Base-by-base conservation (phyloP, 1,140 invertebrate genomes). In the Cydia pomonella region DNA sequence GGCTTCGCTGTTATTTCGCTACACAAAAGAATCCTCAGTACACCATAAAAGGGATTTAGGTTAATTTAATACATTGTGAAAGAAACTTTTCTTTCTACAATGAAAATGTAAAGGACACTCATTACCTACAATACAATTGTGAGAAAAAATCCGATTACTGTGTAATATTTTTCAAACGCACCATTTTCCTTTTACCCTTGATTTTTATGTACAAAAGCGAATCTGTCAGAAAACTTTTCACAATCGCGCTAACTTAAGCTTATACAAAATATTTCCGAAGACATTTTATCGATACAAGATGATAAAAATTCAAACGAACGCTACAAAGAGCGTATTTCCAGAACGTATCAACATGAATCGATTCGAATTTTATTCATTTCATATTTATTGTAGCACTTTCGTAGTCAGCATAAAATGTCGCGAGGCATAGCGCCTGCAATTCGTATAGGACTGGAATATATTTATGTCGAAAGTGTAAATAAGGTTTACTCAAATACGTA, bases 21-120 rank as follows among this genome's bases (percentile, higher is more conserved):
- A 80, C 79, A 81, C 80, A 87, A 86, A 86, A 80, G 79, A 80
- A 84, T 80, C 78, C 74, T 75, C 75, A 53, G 74, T 76, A 71
- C 72, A 73, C 72, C 66, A 53, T 74, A 50, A 76, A 76, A 79
- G 78, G 66, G 75, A 53, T 77, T 80, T 69, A 64, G 73, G 73
- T 79, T 81, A 79, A 82, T 82, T 77, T 72, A 75, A 81, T 79
- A 77, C 76, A 73, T 66, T 75, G n/a, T 41, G 27, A 69, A 69
- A 18, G 64, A 69, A 69, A 69, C 16, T 27, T 69, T 66, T 66
- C n/a, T 69, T 41, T 41, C 29, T 18, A 21, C 64, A 69, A 29
- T 33, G 27, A 29, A 59, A 69, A 69, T 69, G 6, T 38, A 4
- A 69, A 69, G n/a, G 29, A 21, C 53, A 59, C 21, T 23, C 5